Evolutionary conservation across 2,888 invertebrate species (phyloP), one percentile per base, ranked within the genome.

Genomic region (Dorcus parallelipipedus): DNA sequence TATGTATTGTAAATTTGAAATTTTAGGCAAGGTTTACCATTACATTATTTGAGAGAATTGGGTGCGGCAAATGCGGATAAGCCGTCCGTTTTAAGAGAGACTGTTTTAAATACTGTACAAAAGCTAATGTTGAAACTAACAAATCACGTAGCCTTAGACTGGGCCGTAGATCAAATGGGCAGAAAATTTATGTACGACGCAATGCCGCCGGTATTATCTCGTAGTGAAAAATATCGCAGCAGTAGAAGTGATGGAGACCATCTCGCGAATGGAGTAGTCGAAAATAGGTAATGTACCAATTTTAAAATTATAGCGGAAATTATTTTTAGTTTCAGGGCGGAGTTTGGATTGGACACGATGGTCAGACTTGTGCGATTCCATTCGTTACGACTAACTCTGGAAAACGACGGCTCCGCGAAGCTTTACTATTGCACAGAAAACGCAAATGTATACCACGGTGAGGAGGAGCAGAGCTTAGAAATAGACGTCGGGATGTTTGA

Each of bases 381-480:
- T 67, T 79, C 82, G 23, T 49, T 84, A 38, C 79, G 79, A 64
- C 78, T 93, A 69, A 84, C 91, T 0, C 77, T 82, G 20, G 90
- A 91, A 71, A 85, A 84, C 2, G 82, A 81, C 58, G 90, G 91
- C 70, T 78, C 87, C 17, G 78, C 89, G 14, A 83, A 84, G 50
- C 71, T 96, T 38, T 97, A 94, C 77, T 93, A 92, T 76, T 87
- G 88, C 64, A 81, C 87, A 45, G 93, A 95, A 71, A 97, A 97
- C 78, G 88, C 91, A 0, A 82, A 90, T 63, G 88, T 91, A 68
- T 95, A 94, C 73, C 93, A 93, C 73, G 92, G 88, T 39, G 87
- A 85, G 73, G 93, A 94, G 38, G 82, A 85, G 1, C 89, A 89
- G 68, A 88, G 82, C 73, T 76, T 97, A 60, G 92, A 92, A 73